Conservation (phyloP, 2,113 vertebrate genomes). For the Calyptomena viridis region DNA sequence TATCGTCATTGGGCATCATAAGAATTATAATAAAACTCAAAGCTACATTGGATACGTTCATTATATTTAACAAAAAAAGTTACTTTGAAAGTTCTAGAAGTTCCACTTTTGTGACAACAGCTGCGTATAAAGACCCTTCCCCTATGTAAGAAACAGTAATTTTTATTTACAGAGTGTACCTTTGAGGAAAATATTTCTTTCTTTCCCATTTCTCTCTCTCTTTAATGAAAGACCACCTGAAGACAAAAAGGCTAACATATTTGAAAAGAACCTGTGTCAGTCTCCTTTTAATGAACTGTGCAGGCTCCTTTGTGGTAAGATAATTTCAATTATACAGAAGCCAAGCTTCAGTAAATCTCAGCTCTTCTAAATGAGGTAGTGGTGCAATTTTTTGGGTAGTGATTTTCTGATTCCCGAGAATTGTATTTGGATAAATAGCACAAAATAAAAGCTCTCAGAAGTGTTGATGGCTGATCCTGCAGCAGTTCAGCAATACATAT, state of each 20-base stretch:
- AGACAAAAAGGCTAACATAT: background rate
- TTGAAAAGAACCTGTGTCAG: background rate
- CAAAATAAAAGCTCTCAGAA: background rate
- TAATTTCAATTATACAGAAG: conserved; percentile 5
- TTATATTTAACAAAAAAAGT: background rate
- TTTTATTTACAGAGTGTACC: background rate
- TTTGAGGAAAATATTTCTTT: background rate
- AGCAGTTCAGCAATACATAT: background rate
- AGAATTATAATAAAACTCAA: background rate
- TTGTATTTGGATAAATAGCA: background rate
- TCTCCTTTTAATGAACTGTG: background rate
- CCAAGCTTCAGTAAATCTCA: background rate
- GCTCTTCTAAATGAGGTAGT: background rate
- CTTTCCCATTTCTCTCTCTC: background rate
- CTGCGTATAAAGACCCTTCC: background rate
- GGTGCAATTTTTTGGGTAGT: background rate
- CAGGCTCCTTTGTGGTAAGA: background rate
- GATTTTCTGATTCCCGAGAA: background rate
- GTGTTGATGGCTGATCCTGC: background rate
- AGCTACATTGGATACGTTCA: background rate
- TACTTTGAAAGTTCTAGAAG: background rate
- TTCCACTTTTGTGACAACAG: background rate
- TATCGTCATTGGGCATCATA: background rate
- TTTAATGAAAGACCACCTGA: background rate
- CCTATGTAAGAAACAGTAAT: background rate